Conservation (phyloP, 2,797 vertebrate species). For the Spheniscus humboldti region DNA sequence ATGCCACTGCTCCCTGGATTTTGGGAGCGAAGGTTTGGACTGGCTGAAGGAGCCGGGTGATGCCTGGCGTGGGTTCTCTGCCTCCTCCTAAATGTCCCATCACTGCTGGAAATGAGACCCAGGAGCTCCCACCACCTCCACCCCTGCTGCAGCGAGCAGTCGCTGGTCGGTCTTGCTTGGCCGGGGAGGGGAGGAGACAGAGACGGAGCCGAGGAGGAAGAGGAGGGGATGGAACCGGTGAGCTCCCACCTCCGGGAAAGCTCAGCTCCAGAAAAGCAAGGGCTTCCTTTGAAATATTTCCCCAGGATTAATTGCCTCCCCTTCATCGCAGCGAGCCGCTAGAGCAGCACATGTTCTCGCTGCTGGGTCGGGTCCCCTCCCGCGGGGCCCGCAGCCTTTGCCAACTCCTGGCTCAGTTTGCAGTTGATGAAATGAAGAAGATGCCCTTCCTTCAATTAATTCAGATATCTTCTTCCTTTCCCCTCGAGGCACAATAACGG, state of each 20-base stretch:
- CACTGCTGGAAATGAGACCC: background rate
- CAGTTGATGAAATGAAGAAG: background rate
- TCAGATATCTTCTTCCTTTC: background rate
- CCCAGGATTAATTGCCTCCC: background rate
- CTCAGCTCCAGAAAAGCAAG: background rate
- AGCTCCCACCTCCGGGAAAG: background rate
- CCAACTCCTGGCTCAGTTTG: background rate
- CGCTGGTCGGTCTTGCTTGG: fast-evolving
- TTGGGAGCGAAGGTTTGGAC: background rate
- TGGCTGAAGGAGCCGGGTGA: background rate
- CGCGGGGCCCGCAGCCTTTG: fast-evolving
- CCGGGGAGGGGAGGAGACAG: no score
- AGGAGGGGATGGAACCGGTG: background rate
- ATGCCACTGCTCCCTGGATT: fast-evolving
- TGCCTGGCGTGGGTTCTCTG: background rate
- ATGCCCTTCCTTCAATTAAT: background rate
- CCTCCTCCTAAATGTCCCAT: background rate
- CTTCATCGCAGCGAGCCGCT: background rate
- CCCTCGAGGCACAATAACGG: background rate
- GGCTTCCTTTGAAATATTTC: background rate
- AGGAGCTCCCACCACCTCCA: background rate
- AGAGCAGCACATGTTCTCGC: background rate
- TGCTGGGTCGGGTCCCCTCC: background rate
- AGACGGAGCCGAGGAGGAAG: background rate
- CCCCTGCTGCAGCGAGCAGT: background rate